Conservation (phyloP, 2,888 invertebrate genomes). For the Archips xylosteana region DNA sequence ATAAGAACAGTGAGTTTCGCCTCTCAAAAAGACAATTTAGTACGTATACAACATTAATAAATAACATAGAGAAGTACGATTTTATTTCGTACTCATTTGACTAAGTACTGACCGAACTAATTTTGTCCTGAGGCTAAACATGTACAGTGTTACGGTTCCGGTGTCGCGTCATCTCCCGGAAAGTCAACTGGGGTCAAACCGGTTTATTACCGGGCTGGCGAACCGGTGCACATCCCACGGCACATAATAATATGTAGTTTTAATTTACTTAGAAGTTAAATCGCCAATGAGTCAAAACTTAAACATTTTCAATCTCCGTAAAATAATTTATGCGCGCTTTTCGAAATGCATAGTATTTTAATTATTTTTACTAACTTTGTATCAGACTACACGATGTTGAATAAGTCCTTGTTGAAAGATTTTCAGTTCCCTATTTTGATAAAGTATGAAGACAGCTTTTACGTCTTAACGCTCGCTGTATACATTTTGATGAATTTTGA, state of each 20-base stretch:
- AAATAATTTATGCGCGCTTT: no score
- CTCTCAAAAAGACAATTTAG: not conserved
- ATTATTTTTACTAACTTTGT: no score
- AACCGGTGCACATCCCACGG: not conserved
- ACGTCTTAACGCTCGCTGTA: no score
- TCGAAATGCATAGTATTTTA: no score
- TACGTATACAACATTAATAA: slow-evolving; percentile 34
- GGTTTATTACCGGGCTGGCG: not conserved
- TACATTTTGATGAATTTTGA: no score
- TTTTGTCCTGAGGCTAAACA: not conserved
- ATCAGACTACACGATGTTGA: no score
- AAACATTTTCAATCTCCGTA: no score
- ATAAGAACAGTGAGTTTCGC: not conserved
- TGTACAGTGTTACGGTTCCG: not conserved
- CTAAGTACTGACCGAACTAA: slow-evolving; percentile 38
- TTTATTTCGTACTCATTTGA: slow-evolving; percentile 23
- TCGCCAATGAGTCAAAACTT: no score
- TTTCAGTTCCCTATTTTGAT: no score
- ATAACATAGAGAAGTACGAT: slow-evolving; percentile 32
- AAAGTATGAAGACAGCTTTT: no score
- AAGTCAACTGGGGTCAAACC: slow-evolving; percentile 2
- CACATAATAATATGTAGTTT: not conserved
- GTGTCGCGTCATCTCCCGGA: not conserved
- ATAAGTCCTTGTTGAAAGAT: no score
- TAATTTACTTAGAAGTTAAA: no score